Percentiles rank a stretch among this genome's conserved stretches.
Conservation (phyloP, 1,140 invertebrate genomes). For the Spodoptera litura region DNA sequence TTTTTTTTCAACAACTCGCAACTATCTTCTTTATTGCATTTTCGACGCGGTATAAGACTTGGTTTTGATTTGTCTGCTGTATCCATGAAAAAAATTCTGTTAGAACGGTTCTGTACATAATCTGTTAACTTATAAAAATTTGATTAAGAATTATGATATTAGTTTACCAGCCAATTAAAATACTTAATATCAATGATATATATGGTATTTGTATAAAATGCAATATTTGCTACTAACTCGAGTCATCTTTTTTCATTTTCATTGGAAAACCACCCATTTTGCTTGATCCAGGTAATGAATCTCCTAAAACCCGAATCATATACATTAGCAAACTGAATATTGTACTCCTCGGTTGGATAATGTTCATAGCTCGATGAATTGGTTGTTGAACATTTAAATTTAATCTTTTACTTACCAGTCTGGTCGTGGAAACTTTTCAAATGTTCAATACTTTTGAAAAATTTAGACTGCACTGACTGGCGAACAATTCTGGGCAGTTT, state of each 20-base stretch:
- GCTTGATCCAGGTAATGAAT: slow-evolving; percentile 2
- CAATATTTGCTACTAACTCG: neutral
- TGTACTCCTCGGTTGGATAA: too few relatives aligned
- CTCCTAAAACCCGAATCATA: slow-evolving; percentile 3
- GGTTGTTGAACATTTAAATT: too few relatives aligned
- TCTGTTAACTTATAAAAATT: too few relatives aligned
- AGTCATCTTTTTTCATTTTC: slow-evolving; percentile 8
- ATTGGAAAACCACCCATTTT: neutral
- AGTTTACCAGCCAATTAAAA: too few relatives aligned
- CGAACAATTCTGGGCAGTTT: slow-evolving; percentile 46
- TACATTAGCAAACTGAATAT: neutral
- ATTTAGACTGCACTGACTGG: neutral
- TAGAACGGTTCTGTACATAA: too few relatives aligned
- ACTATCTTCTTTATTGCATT: slow-evolving; percentile 40
- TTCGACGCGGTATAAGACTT: slow-evolving; percentile 62
- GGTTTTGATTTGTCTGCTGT: slow-evolving; percentile 48
- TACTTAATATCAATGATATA: too few relatives aligned
- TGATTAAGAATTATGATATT: too few relatives aligned
- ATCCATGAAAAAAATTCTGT: neutral
- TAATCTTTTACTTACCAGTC: too few relatives aligned
- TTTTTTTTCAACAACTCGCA: neutral
- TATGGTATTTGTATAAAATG: neutral
- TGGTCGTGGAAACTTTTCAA: too few relatives aligned
- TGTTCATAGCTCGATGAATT: too few relatives aligned
- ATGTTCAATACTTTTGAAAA: neutral